Percentiles rank a stretch among this genome's conserved stretches.
phyloP scores from a whole-genome alignment of 2,113 vertebrate species.

The Nymphicus hollandicus region DNA sequence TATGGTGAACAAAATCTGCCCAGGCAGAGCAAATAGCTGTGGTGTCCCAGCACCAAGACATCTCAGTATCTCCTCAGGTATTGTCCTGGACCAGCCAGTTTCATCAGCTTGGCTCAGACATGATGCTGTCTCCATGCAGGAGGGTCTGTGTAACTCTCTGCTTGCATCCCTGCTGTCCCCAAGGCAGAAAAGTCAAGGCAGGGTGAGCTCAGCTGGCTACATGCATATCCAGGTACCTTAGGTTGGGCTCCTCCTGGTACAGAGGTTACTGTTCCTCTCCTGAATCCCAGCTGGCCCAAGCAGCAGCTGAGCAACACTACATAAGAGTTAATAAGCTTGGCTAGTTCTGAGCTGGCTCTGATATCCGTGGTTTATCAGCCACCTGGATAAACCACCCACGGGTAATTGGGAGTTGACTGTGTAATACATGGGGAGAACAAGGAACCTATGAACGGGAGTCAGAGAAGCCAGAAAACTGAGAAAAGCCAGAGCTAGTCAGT shows the following conservation, averaged over 20 bases:
- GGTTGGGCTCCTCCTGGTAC: background rate
- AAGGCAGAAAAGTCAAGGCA: background rate
- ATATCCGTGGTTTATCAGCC: background rate
- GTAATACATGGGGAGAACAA: background rate
- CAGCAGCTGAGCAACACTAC: background rate
- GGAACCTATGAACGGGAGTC: background rate
- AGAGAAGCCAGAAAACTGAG: background rate
- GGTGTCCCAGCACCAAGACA: fast-evolving
- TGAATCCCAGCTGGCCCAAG: background rate
- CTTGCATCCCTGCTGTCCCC: background rate
- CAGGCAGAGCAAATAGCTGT: background rate
- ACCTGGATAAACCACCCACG: background rate
- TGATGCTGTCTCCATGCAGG: background rate
- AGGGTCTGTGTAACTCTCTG: background rate
- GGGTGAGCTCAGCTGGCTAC: background rate
- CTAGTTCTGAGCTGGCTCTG: background rate
- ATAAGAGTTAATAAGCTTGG: background rate
- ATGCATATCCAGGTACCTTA: background rate
- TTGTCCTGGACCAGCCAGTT: background rate
- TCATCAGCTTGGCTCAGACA: background rate
- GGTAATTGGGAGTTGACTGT: background rate
- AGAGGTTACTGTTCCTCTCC: background rate
- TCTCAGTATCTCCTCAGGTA: background rate
- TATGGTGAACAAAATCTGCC: background rate
- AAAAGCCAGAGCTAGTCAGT: background rate